Evolutionary conservation across 2,113 vertebrate genomes (phyloP).

Genomic region (Panthera tigris): DNA sequence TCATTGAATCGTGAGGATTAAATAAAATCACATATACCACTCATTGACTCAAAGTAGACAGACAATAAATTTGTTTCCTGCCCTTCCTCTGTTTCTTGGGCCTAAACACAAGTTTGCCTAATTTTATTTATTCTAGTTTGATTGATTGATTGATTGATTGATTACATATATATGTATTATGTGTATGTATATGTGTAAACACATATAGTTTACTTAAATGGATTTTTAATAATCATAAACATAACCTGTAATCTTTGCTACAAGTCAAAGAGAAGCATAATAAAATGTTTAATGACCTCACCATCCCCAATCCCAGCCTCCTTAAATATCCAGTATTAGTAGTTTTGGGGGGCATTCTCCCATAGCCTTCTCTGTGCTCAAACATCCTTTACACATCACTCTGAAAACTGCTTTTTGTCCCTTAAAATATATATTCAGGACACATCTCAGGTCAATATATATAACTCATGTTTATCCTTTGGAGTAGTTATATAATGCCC

Average conservation of each 20-base stretch:
- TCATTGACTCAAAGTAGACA: neutral
- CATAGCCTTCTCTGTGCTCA: neutral
- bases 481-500: neutral
- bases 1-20: neutral
- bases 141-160: neutral
- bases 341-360: neutral
- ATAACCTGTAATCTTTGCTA: neutral
- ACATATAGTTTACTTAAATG: neutral
- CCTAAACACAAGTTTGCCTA: neutral
- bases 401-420: neutral
- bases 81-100: neutral
- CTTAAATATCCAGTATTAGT: neutral
- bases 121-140: neutral
- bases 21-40: neutral
- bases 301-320: neutral
- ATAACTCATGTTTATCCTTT: neutral
- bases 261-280: neutral
- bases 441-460: neutral
- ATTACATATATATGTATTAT: no score
- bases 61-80: neutral
- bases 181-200: neutral
- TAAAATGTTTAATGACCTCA: neutral
- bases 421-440: neutral
- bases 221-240: neutral
- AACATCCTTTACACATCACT: neutral